These are phyloP conservation scores for Nematolebias whitei DNA, from an alignment of 2,113 vertebrate genomes.

Conservation along the genomic window DNA sequence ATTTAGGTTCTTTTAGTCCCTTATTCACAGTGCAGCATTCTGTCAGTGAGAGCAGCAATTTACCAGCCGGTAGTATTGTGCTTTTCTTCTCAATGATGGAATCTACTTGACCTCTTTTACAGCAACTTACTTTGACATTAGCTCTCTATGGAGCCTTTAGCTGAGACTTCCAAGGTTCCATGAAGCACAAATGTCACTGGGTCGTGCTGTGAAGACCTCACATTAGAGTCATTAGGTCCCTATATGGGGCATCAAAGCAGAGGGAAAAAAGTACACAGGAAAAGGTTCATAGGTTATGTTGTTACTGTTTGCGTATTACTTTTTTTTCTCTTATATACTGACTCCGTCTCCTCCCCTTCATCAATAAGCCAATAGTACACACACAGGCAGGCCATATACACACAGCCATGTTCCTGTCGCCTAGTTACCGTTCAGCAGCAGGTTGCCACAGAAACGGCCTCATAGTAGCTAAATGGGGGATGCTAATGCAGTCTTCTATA, in stretches of 20 bases:
- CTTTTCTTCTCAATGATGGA: constrained; percentile 47
- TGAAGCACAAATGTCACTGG: constrained; percentile 67
- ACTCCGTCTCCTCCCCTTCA: constrained; percentile 72
- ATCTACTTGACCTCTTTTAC: constrained; percentile 68
- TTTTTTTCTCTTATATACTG: constrained; percentile 39
- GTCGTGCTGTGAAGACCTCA: constrained; percentile 65
- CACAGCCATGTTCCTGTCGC: constrained; percentile 81
- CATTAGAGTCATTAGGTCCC: constrained; percentile 51
- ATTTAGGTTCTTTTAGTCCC: constrained; percentile 34
- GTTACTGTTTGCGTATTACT: constrained; percentile 57
- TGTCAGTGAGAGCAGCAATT: constrained; percentile 45
- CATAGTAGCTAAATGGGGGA: constrained; percentile 78
- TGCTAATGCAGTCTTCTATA: constrained; percentile 75
- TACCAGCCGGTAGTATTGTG: constrained; percentile 48
- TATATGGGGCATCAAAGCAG: constrained; percentile 42
- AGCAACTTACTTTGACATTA: constrained; percentile 56
- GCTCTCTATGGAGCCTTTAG: constrained; percentile 54
- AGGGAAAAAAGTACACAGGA: constrained; percentile 39
- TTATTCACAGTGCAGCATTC: constrained; percentile 46
- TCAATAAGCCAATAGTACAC: constrained; percentile 75
- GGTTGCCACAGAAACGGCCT: constrained; percentile 85
- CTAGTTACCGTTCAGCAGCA: constrained; percentile 83
- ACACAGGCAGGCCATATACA: constrained; percentile 68
- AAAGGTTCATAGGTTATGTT: constrained; percentile 63
- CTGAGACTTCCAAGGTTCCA: constrained; percentile 46